Base-by-base conservation (phyloP, 2,888 invertebrate species). In the Pachycephus smyrnensis region DNA sequence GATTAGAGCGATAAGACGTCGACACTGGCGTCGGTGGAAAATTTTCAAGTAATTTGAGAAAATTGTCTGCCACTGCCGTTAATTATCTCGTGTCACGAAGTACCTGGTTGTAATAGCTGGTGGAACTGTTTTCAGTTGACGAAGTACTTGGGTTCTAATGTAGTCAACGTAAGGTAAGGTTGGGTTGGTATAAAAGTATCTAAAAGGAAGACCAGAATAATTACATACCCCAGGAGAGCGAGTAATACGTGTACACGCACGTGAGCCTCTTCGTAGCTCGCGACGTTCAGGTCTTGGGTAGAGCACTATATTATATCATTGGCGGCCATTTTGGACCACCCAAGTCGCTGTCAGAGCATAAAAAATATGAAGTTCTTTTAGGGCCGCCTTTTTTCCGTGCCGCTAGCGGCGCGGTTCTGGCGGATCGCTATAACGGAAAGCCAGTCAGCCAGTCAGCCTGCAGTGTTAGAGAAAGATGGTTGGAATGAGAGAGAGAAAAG, bases 251-350 rank as follows among this genome's bases (percentile, higher is more conserved):
- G 36, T 35, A 71, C 71, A 30, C 30, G 71, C 31, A 33, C 71
- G 71, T 71, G 71, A 71, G 76, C 30, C 73, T 69, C 71, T 36
- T 69, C 76, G 31, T 68, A 68, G 75, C 75, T 68, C 68, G 31
- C 31, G 40, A 73, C 73, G 78, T 33, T n/a, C 36, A 35, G 74
- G 71, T 80, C 83, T 83, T 85, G 83, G 86, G 83, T 84, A 86
- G 86, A 88, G 88, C 88, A 89, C 88, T 90, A 89, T 90, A 90
- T 91, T 90, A 91, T 91, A 91, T 91, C 90, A 91, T 90, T 90
- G 91, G 88, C 91, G 90, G 91, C 91, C 91, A 91, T 91, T 91
- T 91, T 91, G 91, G 91, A 91, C 91, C 91, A 91, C 91, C 91
- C 91, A 91, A 91, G 91, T 88, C 82, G 90, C 90, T 90, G 91